These are phyloP conservation scores for Patella ulyssiponensis DNA, from an alignment of 2,888 invertebrate species.

Conservation along the genomic window DNA sequence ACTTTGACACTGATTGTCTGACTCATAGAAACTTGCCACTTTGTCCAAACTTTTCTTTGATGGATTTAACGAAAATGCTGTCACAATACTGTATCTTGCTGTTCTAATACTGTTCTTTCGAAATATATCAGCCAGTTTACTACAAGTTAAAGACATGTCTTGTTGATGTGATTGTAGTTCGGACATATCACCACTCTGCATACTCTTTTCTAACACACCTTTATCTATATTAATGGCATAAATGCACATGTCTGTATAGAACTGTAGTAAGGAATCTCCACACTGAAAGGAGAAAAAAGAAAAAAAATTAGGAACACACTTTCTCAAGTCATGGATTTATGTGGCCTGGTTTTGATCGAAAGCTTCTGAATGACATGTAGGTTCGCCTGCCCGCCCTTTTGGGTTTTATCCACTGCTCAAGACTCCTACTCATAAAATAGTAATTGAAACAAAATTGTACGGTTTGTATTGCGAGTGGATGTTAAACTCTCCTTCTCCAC, in stretches of 20 bases:
- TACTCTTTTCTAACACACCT: conserved; percentile 56
- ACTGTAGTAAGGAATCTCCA: conserved; percentile 60
- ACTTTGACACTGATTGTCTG: conserved; percentile 31
- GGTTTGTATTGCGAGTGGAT: too few species aligned
- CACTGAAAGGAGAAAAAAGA: conserved; percentile 50
- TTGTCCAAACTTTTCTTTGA: conserved; percentile 43
- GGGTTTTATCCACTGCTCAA: too few species aligned
- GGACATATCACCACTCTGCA: conserved; percentile 44
- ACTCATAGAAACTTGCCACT: conserved; percentile 50
- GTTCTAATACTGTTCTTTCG: conserved; percentile 55
- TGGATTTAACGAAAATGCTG: conserved; percentile 59
- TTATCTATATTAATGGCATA: conserved; percentile 66
- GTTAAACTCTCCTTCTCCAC: too few species aligned
- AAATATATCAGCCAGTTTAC: conserved; percentile 53
- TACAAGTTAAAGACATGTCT: conserved; percentile 54
- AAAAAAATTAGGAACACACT: not conserved
- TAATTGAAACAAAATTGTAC: too few species aligned
- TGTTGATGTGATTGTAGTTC: conserved; percentile 46
- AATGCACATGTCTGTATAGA: conserved; percentile 62
- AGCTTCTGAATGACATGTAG: too few species aligned
- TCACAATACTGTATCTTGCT: conserved; percentile 55
- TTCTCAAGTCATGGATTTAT: too few species aligned
- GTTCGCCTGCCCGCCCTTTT: too few species aligned
- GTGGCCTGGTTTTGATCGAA: too few species aligned
- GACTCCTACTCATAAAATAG: too few species aligned